Base-by-base conservation (phyloP, 2,888 invertebrate species). In the Mythimna impura region DNA sequence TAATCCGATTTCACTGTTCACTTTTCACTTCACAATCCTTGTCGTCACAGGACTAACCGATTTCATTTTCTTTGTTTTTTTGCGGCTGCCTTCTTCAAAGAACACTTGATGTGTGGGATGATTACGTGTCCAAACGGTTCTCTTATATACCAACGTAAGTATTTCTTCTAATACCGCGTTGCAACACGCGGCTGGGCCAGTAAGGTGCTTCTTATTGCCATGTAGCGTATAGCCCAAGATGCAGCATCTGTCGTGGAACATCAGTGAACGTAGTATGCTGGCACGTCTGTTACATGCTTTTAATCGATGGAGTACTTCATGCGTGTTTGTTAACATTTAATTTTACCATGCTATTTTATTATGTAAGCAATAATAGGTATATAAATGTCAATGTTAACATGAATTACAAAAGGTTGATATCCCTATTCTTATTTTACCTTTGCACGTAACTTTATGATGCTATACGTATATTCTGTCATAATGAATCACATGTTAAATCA, bases 151-250 rank as follows among this genome's bases (percentile, higher is more conserved):
- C 81, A 78, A 63, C 89, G 89, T 89, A 93, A 92, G 91, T 91
- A 93, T 94, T 93, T 94, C 93, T 93, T 94, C 93, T 93, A 94
- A 92, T 92, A 91, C 91, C 76, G 82, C 86, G 89, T 96, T 96
- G 92, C 96, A 93, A 94, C 94, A 95, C 86, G 64, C 86, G 85
- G 83, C 83, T 88, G 86, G 86, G 88, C 87, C 85, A 82, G 88
- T 89, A 66, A 80, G 87, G 83, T 87, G 87, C 88, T 90, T 91
- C 89, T 90, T 88, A 89, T 88, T 89, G 86, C 91, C 82, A 85
- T 73, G 25, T 61, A 78, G 58, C 52, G 34, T 88, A 88, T 86
- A 89, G 87, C 89, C 89, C 87, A 87, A 89, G 89, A 87, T 88
- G 86, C 86, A 86, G 86, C 88, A 86, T 89, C 86, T 84, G 77